phyloP scores from a whole-genome alignment of 2,888 invertebrate species.

The Plutella xylostella region DNA sequence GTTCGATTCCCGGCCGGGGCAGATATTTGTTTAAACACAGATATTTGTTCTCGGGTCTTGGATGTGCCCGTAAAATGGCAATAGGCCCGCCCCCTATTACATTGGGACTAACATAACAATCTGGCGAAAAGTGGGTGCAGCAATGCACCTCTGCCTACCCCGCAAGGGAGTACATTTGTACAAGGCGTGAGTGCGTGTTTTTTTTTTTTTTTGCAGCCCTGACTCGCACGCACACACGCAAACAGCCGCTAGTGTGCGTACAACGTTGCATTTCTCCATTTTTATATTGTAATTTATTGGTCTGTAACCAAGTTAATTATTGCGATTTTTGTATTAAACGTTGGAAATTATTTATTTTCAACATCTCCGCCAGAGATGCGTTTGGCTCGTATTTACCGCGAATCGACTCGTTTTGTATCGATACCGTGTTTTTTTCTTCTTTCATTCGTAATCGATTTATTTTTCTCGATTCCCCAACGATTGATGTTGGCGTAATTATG shows the following conservation, averaged over 20 bases:
- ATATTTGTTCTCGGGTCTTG: too few relatives aligned
- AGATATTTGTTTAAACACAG: too few relatives aligned
- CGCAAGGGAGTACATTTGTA: too few relatives aligned
- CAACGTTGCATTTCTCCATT: slow-evolving; percentile 58
- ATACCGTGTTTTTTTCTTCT: slow-evolving; percentile 1
- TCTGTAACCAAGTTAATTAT: slow-evolving; percentile 70
- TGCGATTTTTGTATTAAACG: slow-evolving; percentile 70
- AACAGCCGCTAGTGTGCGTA: slow-evolving; percentile 30
- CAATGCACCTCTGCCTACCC: too few relatives aligned
- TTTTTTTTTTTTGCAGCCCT: too few relatives aligned
- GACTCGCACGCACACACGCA: too few relatives aligned
- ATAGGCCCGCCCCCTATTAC: too few relatives aligned
- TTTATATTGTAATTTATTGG: slow-evolving; percentile 69
- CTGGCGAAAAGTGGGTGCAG: too few relatives aligned
- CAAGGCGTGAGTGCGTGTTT: too few relatives aligned
- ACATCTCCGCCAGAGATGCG: slow-evolving; percentile 38
- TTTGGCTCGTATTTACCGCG: slow-evolving; percentile 40
- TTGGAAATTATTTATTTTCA: slow-evolving; percentile 70
- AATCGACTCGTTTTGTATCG: slow-evolving; percentile 8
- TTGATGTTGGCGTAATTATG: slow-evolving; percentile 1
- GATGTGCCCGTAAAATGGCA: too few relatives aligned
- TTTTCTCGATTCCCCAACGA: slow-evolving; percentile 2
- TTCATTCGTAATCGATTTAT: slow-evolving; percentile 2
- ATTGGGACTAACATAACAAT: too few relatives aligned
- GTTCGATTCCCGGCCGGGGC: too few relatives aligned